Conservation (phyloP, 2,797 vertebrate genomes). For the Paramormyrops hopkinsi region DNA sequence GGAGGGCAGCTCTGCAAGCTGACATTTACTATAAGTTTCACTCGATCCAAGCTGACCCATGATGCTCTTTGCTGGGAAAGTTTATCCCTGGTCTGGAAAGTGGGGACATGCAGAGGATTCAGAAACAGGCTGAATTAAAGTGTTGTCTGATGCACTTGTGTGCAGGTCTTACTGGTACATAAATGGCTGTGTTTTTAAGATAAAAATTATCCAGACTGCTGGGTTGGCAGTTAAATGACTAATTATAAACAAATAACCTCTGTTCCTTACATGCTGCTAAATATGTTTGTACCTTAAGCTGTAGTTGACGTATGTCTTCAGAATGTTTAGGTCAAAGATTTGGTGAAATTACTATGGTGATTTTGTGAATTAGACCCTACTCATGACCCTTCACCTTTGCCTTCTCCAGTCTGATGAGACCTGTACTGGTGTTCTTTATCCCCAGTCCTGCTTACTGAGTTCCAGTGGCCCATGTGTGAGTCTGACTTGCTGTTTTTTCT, state of each 20-base stretch:
- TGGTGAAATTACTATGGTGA: not conserved
- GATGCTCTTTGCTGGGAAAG: not conserved
- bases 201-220: not conserved
- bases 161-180: not conserved
- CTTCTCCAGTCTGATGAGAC: not conserved
- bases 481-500: slow-evolving; percentile 15
- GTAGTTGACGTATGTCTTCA: not conserved
- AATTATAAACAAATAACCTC: not conserved
- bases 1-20: not conserved
- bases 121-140: not conserved
- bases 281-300: not conserved
- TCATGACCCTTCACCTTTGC: not conserved
- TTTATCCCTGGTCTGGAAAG: not conserved
- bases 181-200: not conserved
- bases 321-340: not conserved
- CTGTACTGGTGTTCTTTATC: not conserved
- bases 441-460: not conserved
- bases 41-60: not conserved
- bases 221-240: not conserved
- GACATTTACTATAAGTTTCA: not conserved
- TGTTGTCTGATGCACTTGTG: not conserved
- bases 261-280: not conserved
- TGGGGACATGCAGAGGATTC: not conserved
- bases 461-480: not conserved
- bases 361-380: not conserved